Evolutionary conservation across 1,140 invertebrate species (phyloP).

Genomic region (Halyomorpha halys): DNA sequence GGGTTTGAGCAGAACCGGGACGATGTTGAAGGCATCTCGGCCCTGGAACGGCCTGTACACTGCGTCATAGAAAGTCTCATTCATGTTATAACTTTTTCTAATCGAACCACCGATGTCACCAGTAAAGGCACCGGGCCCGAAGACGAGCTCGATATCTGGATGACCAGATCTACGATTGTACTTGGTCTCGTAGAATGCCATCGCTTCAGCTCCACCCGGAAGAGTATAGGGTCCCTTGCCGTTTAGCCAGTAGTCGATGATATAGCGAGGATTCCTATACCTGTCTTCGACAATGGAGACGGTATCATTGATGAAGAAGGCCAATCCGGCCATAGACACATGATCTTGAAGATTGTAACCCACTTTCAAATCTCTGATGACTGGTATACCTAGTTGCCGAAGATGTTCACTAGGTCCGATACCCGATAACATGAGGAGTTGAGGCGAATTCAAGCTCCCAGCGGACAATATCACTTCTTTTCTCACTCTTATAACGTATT

Average conservation of each 20-base stretch:
- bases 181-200: constrained; percentile 38
- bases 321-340: constrained; percentile 48
- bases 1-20: constrained; percentile 42
- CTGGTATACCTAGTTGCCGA: constrained; percentile 50
- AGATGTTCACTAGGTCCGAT: constrained; percentile 60
- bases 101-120: constrained; percentile 59
- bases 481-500: constrained; percentile 38
- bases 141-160: constrained; percentile 69
- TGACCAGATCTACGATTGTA: constrained; percentile 35
- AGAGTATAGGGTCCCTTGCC: constrained; percentile 35
- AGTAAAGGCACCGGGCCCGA: constrained; percentile 60
- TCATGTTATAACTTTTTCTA: constrained; percentile 38
- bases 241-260: constrained; percentile 37
- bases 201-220: constrained; percentile 39
- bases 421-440: constrained; percentile 62
- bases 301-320: constrained; percentile 41
- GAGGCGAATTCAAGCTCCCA: constrained; percentile 55
- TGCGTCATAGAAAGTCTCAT: constrained; percentile 29
- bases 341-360: constrained; percentile 48
- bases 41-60: constrained; percentile 29
- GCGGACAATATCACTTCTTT: constrained; percentile 59
- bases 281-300: constrained; percentile 46
- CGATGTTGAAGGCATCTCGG: constrained; percentile 38
- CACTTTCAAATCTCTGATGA: constrained; percentile 47
- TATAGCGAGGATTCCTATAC: constrained; percentile 52